phyloP scores from a whole-genome alignment of 2,113 vertebrate species.

The Ceyx margarethae region DNA sequence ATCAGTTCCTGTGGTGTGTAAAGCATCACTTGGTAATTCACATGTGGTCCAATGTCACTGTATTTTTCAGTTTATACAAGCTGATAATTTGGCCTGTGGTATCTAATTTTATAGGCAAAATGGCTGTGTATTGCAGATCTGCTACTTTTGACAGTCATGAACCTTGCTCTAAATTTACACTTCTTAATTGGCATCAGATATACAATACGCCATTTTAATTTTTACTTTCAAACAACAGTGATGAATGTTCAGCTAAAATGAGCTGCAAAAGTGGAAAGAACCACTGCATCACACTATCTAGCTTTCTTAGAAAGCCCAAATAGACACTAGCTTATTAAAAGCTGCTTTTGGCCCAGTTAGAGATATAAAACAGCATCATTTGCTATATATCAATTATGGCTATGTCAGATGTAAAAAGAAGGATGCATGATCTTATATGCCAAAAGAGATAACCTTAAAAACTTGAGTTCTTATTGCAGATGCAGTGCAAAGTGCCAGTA shows the following conservation, averaged over 20 bases:
- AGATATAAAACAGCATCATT: neutral
- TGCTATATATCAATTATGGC: neutral
- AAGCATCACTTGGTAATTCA: neutral
- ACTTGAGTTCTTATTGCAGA: neutral
- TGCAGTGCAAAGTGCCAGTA: conserved; percentile 15
- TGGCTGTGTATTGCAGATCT: neutral
- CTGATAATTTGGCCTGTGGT: neutral
- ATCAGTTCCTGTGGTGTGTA: neutral
- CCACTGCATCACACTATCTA: neutral
- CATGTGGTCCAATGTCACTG: neutral
- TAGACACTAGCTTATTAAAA: neutral
- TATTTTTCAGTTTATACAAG: neutral
- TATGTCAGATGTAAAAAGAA: neutral
- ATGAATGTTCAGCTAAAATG: neutral
- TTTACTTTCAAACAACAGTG: neutral
- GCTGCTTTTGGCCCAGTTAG: neutral
- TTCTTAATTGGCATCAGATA: neutral
- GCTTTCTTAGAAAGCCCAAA: conserved; percentile 10
- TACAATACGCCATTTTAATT: neutral
- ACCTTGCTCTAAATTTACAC: neutral
- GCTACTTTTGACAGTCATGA: neutral
- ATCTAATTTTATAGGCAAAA: neutral
- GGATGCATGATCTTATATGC: neutral
- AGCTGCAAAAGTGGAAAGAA: neutral
- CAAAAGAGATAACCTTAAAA: conserved; percentile 22